Conservation (phyloP, 2,113 vertebrate genomes). For the Actinemys pallida region DNA sequence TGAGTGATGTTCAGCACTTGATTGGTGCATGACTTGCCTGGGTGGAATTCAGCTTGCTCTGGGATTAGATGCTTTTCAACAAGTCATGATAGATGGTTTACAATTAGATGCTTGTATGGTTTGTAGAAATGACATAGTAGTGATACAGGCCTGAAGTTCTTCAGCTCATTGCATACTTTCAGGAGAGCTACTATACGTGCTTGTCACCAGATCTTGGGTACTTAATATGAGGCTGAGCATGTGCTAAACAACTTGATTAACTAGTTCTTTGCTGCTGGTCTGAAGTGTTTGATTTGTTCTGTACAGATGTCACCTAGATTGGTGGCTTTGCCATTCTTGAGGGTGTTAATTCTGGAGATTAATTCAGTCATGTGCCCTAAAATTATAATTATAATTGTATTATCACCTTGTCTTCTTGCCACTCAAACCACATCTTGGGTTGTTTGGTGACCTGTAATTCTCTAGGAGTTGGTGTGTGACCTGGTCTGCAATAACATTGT, state of each 20-base stretch:
- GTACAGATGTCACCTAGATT: background rate
- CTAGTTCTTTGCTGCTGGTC: background rate
- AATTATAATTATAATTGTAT: background rate
- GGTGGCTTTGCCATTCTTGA: background rate
- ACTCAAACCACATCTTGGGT: background rate
- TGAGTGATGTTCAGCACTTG: too few species aligned
- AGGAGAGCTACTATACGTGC: background rate
- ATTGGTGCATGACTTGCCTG: background rate
- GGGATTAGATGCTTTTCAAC: background rate
- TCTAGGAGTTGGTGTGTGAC: background rate
- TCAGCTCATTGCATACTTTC: background rate
- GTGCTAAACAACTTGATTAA: background rate
- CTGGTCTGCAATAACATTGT: background rate
- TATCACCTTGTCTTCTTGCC: background rate
- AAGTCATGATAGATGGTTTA: background rate
- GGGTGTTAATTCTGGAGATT: background rate
- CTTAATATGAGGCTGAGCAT: background rate
- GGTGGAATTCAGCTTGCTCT: background rate
- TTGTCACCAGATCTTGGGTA: too few species aligned
- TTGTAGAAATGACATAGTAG: background rate
- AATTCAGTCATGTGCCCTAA: background rate
- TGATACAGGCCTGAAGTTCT: background rate
- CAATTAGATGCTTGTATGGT: background rate
- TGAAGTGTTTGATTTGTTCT: background rate
- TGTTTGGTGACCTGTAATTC: background rate